Percentiles rank a stretch among this genome's conserved stretches.
phyloP scores from a whole-genome alignment of 2,113 vertebrate species.

The Octodon degus region DNA sequence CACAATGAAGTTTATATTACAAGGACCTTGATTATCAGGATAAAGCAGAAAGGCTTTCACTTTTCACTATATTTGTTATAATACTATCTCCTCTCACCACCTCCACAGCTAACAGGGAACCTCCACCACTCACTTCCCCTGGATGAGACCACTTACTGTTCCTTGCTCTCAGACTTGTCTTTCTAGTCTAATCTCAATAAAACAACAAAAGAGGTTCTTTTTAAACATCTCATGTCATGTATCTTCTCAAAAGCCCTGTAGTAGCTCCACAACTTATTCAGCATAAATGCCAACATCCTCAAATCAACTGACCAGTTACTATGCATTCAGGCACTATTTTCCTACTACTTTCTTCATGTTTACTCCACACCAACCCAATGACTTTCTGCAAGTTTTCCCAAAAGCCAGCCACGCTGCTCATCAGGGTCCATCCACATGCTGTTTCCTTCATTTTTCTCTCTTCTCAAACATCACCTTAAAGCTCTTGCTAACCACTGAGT shows the following conservation, averaged over 20 bases:
- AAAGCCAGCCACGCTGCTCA: neutral
- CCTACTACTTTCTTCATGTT: neutral
- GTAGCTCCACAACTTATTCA: neutral
- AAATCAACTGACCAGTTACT: neutral
- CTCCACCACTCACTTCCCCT: neutral
- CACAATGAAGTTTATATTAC: slow-evolving; percentile 8
- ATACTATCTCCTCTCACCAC: neutral
- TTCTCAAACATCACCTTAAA: neutral
- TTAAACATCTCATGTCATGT: neutral
- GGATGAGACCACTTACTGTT: neutral
- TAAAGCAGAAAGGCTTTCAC: slow-evolving; percentile 13
- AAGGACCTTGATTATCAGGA: slow-evolving; percentile 28
- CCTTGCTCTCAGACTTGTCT: neutral
- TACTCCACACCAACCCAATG: neutral
- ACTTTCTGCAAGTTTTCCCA: neutral
- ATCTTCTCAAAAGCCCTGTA: slow-evolving; percentile 21
- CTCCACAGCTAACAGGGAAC: neutral
- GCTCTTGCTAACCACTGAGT: neutral
- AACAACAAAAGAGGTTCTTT: neutral
- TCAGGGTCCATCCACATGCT: neutral
- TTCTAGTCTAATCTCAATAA: neutral
- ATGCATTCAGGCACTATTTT: neutral
- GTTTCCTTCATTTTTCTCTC: neutral
- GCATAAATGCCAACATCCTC: neutral
- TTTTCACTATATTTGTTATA: neutral